phyloP scores from a whole-genome alignment of 2,797 vertebrate species.

The Sebastes hubbsi region DNA sequence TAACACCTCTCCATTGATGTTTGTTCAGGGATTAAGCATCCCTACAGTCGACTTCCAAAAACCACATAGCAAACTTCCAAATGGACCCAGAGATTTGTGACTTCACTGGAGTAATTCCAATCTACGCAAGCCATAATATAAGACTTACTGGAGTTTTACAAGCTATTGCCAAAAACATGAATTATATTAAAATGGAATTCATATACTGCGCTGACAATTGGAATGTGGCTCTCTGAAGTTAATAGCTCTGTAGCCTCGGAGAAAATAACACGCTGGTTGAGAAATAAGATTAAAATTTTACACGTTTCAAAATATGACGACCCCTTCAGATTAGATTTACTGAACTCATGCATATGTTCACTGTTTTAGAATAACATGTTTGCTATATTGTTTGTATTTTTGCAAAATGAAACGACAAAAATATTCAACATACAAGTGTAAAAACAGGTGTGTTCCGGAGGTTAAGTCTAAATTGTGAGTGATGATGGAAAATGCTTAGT shows the following conservation, averaged over 20 bases:
- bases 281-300: conserved; percentile 47
- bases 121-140: conserved; percentile 14
- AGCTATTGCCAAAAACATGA: conserved; percentile 46
- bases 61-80: neutral
- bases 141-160: conserved; percentile 43
- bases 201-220: conserved; percentile 45
- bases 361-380: conserved; percentile 9
- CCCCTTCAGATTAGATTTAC: conserved; percentile 43
- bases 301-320: conserved; percentile 33
- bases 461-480: neutral
- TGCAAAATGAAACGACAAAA: neutral
- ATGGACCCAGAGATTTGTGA: conserved; percentile 35
- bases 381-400: neutral
- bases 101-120: conserved; percentile 34
- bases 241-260: conserved; percentile 53
- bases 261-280: conserved; percentile 48
- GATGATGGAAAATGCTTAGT: conserved; percentile 28
- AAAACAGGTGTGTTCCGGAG: neutral
- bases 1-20: neutral
- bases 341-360: conserved; percentile 23
- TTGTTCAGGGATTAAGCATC: conserved; percentile 25
- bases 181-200: conserved; percentile 53
- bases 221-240: conserved; percentile 52
- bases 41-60: neutral
- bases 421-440: neutral